Percentiles rank a stretch among this genome's conserved stretches.
Conservation (phyloP, 1,140 invertebrate genomes). For the Pseudomyrmex flavicornis region DNA sequence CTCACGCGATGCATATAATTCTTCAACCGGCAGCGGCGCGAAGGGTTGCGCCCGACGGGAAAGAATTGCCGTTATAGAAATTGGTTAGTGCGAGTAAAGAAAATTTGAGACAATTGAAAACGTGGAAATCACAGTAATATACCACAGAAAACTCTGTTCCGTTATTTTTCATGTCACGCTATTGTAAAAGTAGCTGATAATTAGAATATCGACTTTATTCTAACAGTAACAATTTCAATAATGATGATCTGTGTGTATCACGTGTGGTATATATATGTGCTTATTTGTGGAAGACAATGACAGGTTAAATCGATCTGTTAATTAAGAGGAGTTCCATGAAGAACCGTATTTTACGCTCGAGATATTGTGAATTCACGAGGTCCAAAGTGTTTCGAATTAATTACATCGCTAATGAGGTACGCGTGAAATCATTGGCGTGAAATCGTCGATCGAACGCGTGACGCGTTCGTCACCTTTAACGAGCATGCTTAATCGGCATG, state of each 20-base stretch:
- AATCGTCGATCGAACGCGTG: conserved; percentile 66
- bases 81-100: neutral
- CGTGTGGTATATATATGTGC: no score
- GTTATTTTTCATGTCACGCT: conserved; percentile 7
- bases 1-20: conserved; percentile 76
- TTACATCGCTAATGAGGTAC: conserved; percentile 74
- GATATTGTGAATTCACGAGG: conserved; percentile 6
- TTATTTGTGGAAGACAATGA: neutral
- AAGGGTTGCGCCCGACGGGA: neutral
- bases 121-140: neutral
- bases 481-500: conserved; percentile 68
- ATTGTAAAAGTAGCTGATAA: neutral
- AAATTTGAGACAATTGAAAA: neutral
- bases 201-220: neutral
- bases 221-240: neutral
- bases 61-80: conserved; percentile 6
- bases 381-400: conserved; percentile 71
- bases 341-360: neutral
- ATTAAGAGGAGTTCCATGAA: neutral
- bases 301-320: neutral
- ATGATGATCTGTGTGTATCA: neutral
- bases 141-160: neutral
- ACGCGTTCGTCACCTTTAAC: conserved; percentile 69
- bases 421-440: conserved; percentile 61
- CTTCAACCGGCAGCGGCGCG: conserved; percentile 32